phyloP scores from a whole-genome alignment of 2,797 vertebrate genomes.

The Alosa sapidissima region DNA sequence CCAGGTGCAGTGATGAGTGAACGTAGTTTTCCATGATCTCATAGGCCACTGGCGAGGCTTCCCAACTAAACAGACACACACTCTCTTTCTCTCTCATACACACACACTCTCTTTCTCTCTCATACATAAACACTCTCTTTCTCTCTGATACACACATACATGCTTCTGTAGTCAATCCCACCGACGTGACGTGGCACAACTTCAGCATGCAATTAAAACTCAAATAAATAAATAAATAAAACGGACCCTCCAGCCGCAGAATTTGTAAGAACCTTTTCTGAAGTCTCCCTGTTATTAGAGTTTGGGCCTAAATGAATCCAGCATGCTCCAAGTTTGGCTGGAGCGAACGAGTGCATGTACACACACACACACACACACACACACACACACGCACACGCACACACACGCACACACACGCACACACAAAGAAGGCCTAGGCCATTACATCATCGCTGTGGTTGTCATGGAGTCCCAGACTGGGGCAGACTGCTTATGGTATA shows the following conservation, averaged over 20 bases:
- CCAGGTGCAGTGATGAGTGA: constrained; percentile 45
- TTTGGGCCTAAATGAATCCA: constrained; percentile 51
- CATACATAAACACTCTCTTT: constrained; percentile 6
- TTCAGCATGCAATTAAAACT: constrained; percentile 50
- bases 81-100: constrained; percentile 31
- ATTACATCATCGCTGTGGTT: constrained; percentile 43
- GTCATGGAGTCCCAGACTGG: constrained; percentile 25
- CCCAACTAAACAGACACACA: constrained; percentile 34
- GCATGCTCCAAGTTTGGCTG: constrained; percentile 49
- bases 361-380: constrained; percentile 12
- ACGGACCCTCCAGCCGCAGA: constrained; percentile 39
- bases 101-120: constrained; percentile 17
- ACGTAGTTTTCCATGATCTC: constrained; percentile 49
- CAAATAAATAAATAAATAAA: constrained; percentile 35
- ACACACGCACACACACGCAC: constrained; percentile 30
- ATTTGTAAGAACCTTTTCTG: constrained; percentile 49
- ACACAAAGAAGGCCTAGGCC: constrained; percentile 41
- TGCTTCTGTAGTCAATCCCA: constrained; percentile 23
- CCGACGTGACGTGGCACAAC: constrained; percentile 44
- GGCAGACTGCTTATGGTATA: constrained; percentile 8
- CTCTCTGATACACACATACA: neutral
- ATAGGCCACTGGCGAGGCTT: constrained; percentile 37
- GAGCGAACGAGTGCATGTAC: neutral
- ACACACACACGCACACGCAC: constrained; percentile 34
- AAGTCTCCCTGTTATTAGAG: constrained; percentile 55